Evolutionary conservation across 2,888 invertebrate genomes (phyloP).

Genomic region (Coenonympha arcania): DNA sequence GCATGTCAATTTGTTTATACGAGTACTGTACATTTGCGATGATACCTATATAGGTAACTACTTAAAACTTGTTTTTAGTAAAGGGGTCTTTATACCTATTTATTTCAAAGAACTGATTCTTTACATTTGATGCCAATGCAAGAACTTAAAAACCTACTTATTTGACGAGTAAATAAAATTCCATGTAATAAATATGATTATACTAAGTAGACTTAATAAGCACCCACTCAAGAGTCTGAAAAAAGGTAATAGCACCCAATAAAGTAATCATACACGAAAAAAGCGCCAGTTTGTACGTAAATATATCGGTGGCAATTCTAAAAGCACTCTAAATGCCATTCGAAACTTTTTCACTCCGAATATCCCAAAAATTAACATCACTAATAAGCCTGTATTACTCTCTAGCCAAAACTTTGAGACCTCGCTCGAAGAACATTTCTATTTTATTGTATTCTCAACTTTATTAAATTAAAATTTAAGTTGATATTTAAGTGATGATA

Average conservation of each 20-base stretch:
- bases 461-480: background rate
- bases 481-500: background rate
- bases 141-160: too few relatives aligned
- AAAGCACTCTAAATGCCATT: slow-evolving; percentile 67
- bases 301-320: slow-evolving; percentile 64
- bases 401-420: slow-evolving; percentile 34
- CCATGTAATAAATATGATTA: background rate
- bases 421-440: slow-evolving; percentile 16
- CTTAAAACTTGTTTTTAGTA: too few relatives aligned
- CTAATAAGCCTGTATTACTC: slow-evolving; percentile 55
- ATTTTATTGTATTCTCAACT: background rate
- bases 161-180: too few relatives aligned
- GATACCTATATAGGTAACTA: too few relatives aligned
- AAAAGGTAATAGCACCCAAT: slow-evolving; percentile 22
- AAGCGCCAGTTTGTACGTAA: slow-evolving; percentile 53
- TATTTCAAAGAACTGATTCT: too few relatives aligned
- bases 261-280: slow-evolving; percentile 22
- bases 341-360: slow-evolving; percentile 49
- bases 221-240: background rate
- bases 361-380: slow-evolving; percentile 64
- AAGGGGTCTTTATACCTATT: too few relatives aligned
- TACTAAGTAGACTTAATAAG: background rate
- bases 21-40: too few relatives aligned
- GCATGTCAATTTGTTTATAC: too few relatives aligned
- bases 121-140: too few relatives aligned